Conservation (phyloP, 2,888 invertebrate genomes). For the Himalopsyche tibetana region DNA sequence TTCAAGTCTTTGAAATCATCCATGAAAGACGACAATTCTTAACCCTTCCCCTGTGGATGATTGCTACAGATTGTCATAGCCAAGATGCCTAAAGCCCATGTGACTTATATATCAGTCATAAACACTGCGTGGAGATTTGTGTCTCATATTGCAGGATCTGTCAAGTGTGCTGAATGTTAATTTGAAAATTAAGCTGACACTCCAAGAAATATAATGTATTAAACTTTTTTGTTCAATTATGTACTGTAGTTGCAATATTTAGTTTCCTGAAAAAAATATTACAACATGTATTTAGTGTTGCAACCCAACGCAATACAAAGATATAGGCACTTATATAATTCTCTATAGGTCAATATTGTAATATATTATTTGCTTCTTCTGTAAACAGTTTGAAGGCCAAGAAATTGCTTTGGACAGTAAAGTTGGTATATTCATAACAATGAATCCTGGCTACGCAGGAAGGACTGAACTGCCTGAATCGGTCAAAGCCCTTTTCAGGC, state of each 20-base stretch:
- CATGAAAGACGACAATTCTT: too few species aligned
- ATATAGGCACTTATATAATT: too few species aligned
- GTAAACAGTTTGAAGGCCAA: slow-evolving; percentile 85
- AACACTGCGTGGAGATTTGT: not conserved
- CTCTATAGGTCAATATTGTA: too few species aligned
- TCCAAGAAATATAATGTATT: too few species aligned
- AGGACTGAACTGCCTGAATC: slow-evolving; percentile 94
- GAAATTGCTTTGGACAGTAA: slow-evolving; percentile 89
- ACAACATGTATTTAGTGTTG: too few species aligned
- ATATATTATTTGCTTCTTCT: slow-evolving; percentile 33
- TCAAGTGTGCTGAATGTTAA: too few species aligned
- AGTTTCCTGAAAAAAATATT: too few species aligned
- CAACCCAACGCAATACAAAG: too few species aligned
- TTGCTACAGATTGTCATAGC: not conserved
- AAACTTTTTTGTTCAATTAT: too few species aligned
- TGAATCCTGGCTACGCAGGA: slow-evolving; percentile 96
- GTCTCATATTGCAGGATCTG: too few species aligned
- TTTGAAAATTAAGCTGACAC: not conserved
- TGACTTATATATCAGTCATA: not conserved
- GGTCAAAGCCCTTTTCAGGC: slow-evolving; percentile 93
- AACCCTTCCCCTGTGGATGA: not conserved
- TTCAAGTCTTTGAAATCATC: too few species aligned
- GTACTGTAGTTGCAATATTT: too few species aligned
- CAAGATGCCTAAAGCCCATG: not conserved
- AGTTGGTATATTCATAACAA: slow-evolving; percentile 95